Evolutionary conservation across 2,888 invertebrate species (phyloP).

Genomic region (Helobdella robusta): DNA sequence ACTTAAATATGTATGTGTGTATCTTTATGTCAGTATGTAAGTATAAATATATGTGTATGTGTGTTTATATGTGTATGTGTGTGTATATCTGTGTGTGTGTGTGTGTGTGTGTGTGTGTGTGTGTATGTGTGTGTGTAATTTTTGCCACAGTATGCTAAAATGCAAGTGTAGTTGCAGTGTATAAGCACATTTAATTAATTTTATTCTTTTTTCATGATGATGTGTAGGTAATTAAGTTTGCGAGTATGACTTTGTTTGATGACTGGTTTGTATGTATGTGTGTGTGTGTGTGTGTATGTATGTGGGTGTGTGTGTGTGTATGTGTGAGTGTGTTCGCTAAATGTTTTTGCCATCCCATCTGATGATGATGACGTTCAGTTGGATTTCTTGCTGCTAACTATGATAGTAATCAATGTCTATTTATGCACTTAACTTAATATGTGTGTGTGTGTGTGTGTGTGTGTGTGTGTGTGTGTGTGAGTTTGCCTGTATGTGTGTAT

Average conservation of each 20-base stretch:
- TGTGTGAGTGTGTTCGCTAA: background rate
- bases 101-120: background rate
- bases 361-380: background rate
- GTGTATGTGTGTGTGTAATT: background rate
- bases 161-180: no score
- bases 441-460: constrained; percentile 3
- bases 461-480: no score
- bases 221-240: no score
- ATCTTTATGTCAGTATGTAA: background rate
- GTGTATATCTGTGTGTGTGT: background rate
- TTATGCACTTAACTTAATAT: background rate
- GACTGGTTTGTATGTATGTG: background rate
- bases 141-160: background rate
- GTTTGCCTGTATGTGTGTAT: no score
- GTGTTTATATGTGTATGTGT: background rate
- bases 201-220: no score
- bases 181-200: no score
- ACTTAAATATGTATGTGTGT: constrained; percentile 2
- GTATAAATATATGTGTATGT: background rate
- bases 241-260: no score
- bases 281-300: background rate
- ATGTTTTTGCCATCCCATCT: background rate
- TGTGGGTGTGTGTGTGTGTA: background rate
- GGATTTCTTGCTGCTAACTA: no score
- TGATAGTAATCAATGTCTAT: background rate